Evolutionary conservation across 2,888 invertebrate genomes (phyloP).

Genomic region (Psylliodes chrysocephalus): DNA sequence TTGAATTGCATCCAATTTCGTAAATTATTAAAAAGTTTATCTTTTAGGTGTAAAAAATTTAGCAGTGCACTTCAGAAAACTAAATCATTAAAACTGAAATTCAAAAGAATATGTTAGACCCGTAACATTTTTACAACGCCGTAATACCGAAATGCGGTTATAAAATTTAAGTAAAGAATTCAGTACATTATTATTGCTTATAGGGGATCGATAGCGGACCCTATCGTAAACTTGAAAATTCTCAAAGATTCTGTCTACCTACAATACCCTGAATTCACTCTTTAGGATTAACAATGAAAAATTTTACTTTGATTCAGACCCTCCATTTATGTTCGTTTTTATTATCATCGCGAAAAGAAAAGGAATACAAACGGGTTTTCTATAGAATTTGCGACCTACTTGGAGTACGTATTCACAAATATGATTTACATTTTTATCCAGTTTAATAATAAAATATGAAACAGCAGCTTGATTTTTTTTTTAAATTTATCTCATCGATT

Average conservation of each 20-base stretch:
- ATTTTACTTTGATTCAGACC: slow-evolving; percentile 25
- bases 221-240: slow-evolving; percentile 17
- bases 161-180: slow-evolving; percentile 14
- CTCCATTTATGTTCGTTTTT: slow-evolving; percentile 15
- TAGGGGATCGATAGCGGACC: slow-evolving; percentile 10
- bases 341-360: slow-evolving; percentile 17
- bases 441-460: slow-evolving; percentile 15
- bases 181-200: slow-evolving; percentile 21
- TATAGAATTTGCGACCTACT: slow-evolving; percentile 24
- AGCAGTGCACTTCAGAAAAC: too few species aligned
- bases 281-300: slow-evolving; percentile 37
- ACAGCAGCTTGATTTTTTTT: slow-evolving; percentile 6
- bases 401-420: slow-evolving; percentile 30
- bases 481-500: slow-evolving; percentile 4
- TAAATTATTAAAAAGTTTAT: too few species aligned
- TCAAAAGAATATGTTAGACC: neutral
- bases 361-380: slow-evolving; percentile 23
- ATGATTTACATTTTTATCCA: slow-evolving; percentile 35
- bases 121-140: neutral
- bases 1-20: too few species aligned
- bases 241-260: slow-evolving; percentile 21
- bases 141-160: slow-evolving; percentile 5
- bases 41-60: too few species aligned
- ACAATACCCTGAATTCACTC: slow-evolving; percentile 32
- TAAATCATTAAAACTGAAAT: neutral